A percentile compares a stretch with the other conserved stretches of the same genome.
phyloP scores from a whole-genome alignment of 2,797 vertebrate species.

The Gobionotothen gibberifrons region DNA sequence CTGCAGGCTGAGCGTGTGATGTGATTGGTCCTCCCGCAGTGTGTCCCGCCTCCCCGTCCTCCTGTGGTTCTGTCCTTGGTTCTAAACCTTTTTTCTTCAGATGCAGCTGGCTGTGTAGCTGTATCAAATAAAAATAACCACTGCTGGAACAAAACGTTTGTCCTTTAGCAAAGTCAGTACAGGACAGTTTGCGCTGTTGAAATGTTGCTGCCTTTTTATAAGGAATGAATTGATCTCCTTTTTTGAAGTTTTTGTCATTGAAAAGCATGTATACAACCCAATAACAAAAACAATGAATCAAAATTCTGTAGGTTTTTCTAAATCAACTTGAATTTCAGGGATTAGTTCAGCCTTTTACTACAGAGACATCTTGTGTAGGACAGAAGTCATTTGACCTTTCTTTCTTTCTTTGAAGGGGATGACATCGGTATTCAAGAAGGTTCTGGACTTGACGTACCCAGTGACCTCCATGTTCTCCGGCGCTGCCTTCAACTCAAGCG shows the following conservation, averaged over 20 bases:
- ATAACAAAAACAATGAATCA: not conserved
- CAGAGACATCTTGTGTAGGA: not conserved
- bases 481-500: slow-evolving; percentile 90
- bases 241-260: not conserved
- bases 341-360: not conserved
- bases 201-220: not conserved
- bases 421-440: slow-evolving; percentile 90
- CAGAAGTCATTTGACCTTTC: not conserved
- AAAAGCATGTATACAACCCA: not conserved
- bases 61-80: slow-evolving; percentile 36
- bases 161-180: slow-evolving; percentile 23
- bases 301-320: not conserved
- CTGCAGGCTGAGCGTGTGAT: slow-evolving; percentile 37
- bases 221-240: not conserved
- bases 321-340: not conserved
- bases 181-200: not conserved
- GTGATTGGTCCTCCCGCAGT: slow-evolving; percentile 17
- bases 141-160: slow-evolving; percentile 18
- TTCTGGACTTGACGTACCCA: slow-evolving; percentile 95
- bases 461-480: slow-evolving; percentile 97
- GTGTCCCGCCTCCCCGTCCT: slow-evolving; percentile 5
- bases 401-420: slow-evolving; percentile 84
- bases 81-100: slow-evolving; percentile 18
- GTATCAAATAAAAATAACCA: slow-evolving; percentile 32
- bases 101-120: slow-evolving; percentile 31